Percentiles rank a stretch among this genome's conserved stretches.
phyloP scores from a whole-genome alignment of 30 jellyfish, hydroid and myxozoan genomes.

The Aurelia sp. region DNA sequence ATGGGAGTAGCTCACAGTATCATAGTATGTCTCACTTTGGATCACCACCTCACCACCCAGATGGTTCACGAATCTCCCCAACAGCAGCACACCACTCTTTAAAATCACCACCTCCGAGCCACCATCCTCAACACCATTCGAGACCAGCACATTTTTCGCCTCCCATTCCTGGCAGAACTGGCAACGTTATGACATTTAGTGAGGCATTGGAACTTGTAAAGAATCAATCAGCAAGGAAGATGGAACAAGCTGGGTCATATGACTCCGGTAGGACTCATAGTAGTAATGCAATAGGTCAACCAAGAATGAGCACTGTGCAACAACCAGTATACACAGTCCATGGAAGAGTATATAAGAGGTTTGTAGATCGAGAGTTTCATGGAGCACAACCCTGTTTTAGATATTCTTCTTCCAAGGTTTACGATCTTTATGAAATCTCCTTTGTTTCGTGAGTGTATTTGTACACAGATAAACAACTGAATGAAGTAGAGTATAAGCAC shows the following conservation, averaged over 20 bases:
- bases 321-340: constrained; percentile 34
- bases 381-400: not conserved
- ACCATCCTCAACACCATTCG: constrained; percentile 39
- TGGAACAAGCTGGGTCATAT: constrained; percentile 64
- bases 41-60: constrained; percentile 47
- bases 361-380: not conserved
- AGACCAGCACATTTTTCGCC: constrained; percentile 58
- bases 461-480: too few relatives aligned
- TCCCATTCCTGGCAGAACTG: constrained; percentile 71
- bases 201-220: constrained; percentile 92
- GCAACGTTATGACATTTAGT: constrained; percentile 86
- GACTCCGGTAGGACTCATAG: constrained; percentile 28
- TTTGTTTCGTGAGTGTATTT: not conserved
- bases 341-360: constrained; percentile 61
- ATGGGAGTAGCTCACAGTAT: not conserved
- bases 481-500: too few relatives aligned
- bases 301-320: constrained; percentile 38
- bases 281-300: constrained; percentile 24
- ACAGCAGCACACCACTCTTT: constrained; percentile 31
- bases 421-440: not conserved
- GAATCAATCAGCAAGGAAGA: constrained; percentile 60
- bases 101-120: constrained; percentile 58
- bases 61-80: constrained; percentile 30
- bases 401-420: not conserved
- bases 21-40: constrained; percentile 13